Base-by-base conservation (phyloP, 2,113 vertebrate species). In the Halichoeres trimaculatus region DNA sequence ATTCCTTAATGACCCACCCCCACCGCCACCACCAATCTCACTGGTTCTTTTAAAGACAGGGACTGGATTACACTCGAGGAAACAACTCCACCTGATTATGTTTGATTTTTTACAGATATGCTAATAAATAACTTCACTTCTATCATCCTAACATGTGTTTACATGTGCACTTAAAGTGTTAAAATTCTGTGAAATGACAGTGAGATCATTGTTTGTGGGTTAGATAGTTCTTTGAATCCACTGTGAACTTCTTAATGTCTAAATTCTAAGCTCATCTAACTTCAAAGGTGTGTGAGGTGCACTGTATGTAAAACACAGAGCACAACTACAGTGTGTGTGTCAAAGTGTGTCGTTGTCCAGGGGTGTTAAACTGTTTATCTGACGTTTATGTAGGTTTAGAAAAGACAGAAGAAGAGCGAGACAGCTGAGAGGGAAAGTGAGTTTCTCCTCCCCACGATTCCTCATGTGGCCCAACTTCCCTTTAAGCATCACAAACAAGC, bases 401-500 rank as follows among this genome's bases (percentile, higher is more conserved):
- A 74, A 70, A 80, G 72, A 79, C 47, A 80, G 64, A 81, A 65
- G 76, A 81, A 43, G 53, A 76, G 52, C 65, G 74, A 84, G 90
- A 80, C 60, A 60, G 62, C 72, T 83, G 81, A 74, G 76, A 85
- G 54, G 53, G 76, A 86, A 85, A 89, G 84, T 78, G 73, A 85
- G 70, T 79, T 57, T 87, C 91, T 89, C 87, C 90, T 89, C 87
- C 86, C 85, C 61, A 62, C 20, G 50, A 80, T 86, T 88, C 87
- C 89, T 90, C 88, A 84, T 91, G 90, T 91, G 88, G 85, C 89
- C 88, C 70, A 77, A 90, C 92, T 92, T 91, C 88, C 89, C 93
- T 94, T 84, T 80, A 91, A 95, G 94, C 93, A 88, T 92, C 85
- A 90, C 92, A 93, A 94, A 95, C 92, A 93, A 92, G 93, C 90